Evolutionary conservation across 1,140 invertebrate genomes (phyloP).

Genomic region (Procambarus virginalis): DNA sequence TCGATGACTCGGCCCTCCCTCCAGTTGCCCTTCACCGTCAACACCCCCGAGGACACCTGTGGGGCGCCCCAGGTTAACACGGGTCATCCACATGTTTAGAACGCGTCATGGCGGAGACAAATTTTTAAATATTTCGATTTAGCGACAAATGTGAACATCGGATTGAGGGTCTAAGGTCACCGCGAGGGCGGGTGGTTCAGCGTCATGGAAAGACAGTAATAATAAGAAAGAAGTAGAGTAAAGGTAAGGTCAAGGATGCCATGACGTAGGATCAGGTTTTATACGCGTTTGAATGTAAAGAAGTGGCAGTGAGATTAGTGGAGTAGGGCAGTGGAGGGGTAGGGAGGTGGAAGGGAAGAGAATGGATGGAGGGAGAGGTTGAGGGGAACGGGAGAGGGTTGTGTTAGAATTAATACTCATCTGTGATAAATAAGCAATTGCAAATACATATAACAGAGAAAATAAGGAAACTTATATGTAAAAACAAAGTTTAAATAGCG

Average conservation of each 20-base stretch:
- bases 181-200: background rate
- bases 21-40: slow-evolving; percentile 27
- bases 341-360: background rate
- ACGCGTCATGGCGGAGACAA: no score
- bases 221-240: no score
- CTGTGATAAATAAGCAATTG: background rate
- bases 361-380: no score
- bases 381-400: background rate
- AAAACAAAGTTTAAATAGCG: no score
- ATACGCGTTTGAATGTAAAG: no score
- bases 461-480: no score
- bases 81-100: background rate
- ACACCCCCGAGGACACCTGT: slow-evolving; percentile 29
- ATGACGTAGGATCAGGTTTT: no score
- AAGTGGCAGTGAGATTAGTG: background rate
- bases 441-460: no score
- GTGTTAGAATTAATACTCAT: background rate
- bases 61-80: background rate
- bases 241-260: no score
- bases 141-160: no score
- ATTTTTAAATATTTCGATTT: no score
- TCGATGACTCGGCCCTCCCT: slow-evolving; percentile 47
- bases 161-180: background rate
- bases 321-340: background rate
- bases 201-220: no score